These are phyloP conservation scores for Pedicia rivosa DNA, from an alignment of 2,888 invertebrate species.

Conservation along the genomic window DNA sequence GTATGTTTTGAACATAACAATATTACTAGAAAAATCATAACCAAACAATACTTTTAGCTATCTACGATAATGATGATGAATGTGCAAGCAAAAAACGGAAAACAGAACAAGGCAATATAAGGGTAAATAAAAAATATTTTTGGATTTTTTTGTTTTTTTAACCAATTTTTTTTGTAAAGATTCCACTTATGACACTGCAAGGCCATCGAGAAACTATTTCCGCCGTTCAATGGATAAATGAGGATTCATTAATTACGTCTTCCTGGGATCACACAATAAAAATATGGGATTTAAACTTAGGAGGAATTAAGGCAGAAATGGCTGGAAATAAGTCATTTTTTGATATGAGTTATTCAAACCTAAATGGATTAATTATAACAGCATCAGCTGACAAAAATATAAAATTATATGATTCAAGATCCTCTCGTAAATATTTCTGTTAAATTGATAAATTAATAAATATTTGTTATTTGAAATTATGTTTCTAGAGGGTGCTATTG, in stretches of 20 bases:
- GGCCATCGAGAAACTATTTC: constrained; percentile 89
- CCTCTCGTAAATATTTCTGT: constrained; percentile 42
- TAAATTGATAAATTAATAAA: not conserved
- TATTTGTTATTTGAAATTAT: constrained; percentile 6
- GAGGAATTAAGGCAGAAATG: constrained; percentile 67
- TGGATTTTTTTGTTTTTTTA: constrained; percentile 1
- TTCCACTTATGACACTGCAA: constrained; percentile 71
- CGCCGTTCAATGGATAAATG: constrained; percentile 68
- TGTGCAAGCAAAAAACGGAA: constrained; percentile 42
- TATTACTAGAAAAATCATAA: too few species aligned
- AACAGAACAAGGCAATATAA: constrained; percentile 38
- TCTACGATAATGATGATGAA: constrained; percentile 39
- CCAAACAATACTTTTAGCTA: constrained; percentile 27
- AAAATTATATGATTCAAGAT: constrained; percentile 81
- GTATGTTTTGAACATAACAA: too few species aligned
- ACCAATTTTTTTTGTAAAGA: constrained; percentile 30
- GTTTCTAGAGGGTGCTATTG: constrained; percentile 62
- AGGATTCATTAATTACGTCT: constrained; percentile 60
- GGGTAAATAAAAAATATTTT: constrained; percentile 31
- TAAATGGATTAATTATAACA: constrained; percentile 59
- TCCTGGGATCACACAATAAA: constrained; percentile 95
- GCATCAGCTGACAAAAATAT: constrained; percentile 85
- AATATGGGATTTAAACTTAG: constrained; percentile 83
- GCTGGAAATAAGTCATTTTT: constrained; percentile 85
- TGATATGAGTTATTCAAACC: constrained; percentile 64